Evolutionary conservation across 2,888 invertebrate species (phyloP), one percentile per base, ranked within the genome.

Genomic region (Amphipyra berbera): DNA sequence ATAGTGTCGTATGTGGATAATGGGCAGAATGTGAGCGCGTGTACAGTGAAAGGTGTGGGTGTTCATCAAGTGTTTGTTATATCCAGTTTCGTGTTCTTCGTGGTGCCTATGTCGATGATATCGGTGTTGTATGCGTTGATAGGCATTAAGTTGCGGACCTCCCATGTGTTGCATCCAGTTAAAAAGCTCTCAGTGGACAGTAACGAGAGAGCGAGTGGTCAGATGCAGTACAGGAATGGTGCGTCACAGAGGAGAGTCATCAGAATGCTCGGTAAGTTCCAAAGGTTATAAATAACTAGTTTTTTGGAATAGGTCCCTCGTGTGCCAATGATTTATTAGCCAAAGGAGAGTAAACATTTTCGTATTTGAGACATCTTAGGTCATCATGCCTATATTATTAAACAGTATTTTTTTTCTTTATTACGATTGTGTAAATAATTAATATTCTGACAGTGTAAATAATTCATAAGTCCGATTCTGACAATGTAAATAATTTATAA

Each of bases 81-180:
- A 81, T 97, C 98, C 12, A 96, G 97, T 79, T 96, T 97, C 84
- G 92, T 98, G 81, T 98, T 98, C 91, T 98, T 98, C 88, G 96
- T 98, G 41, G 96, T 97, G 45, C 98, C 98, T 1, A 98, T 98
- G 98, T 97, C 97, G 37, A 95, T 98, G 66, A 98, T 98, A 85
- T 96, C 97, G 37, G 97, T 98, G 69, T 93, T 98, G 67, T 98
- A 98, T 84, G 96, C 97, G 56, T 92, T 97, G 73, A 97, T 97
- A 80, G 97, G 97, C 1, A 88, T 97, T 46, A 97, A 97, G 85
- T 91, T 97, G 72, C 95, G 96, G 57, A 96, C 96, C 49, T 96
- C 97, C 38, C 91, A 96, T 14, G 90, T 96, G 70, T 89, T 96
- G 79, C 96, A 96, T 69, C 95, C 96, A 1, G 88, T 95, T 46